phyloP scores from a whole-genome alignment of 2,797 vertebrate species.

The Microhierax caerulescens region DNA sequence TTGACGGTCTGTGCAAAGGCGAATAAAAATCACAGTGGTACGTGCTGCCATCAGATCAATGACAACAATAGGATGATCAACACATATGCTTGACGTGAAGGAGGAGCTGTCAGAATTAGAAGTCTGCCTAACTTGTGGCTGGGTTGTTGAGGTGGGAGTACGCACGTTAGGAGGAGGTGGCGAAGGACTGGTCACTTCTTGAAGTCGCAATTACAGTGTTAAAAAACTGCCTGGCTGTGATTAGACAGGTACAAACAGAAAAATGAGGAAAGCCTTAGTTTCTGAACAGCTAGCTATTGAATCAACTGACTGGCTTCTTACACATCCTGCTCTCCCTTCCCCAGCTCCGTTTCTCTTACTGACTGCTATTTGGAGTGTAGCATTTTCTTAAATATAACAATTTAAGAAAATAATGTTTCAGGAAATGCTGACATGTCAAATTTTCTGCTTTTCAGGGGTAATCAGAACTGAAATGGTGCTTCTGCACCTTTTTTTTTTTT shows the following conservation, averaged over 20 bases:
- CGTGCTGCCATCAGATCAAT: background rate
- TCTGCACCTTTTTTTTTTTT: background rate
- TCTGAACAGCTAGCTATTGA: background rate
- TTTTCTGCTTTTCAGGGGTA: background rate
- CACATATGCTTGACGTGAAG: background rate
- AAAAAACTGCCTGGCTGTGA: background rate
- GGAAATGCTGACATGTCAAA: background rate
- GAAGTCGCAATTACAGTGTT: background rate
- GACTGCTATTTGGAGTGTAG: background rate
- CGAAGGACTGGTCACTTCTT: background rate
- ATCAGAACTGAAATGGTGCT: background rate
- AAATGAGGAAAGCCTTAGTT: background rate
- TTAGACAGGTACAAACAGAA: background rate
- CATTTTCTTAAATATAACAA: constrained; percentile 17
- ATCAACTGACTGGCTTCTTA: background rate
- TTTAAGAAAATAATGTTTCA: constrained; percentile 8
- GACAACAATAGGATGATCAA: background rate
- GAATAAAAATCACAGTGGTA: background rate
- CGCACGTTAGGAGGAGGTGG: background rate
- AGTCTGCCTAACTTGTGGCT: background rate
- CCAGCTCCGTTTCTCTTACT: background rate
- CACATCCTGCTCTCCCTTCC: background rate
- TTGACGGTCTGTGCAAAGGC: background rate
- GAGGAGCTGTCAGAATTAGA: background rate
- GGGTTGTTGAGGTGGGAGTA: background rate